Evolutionary conservation across 2,888 invertebrate species (phyloP), one percentile per base, ranked within the genome.

Genomic region (Danaus chrysippus): DNA sequence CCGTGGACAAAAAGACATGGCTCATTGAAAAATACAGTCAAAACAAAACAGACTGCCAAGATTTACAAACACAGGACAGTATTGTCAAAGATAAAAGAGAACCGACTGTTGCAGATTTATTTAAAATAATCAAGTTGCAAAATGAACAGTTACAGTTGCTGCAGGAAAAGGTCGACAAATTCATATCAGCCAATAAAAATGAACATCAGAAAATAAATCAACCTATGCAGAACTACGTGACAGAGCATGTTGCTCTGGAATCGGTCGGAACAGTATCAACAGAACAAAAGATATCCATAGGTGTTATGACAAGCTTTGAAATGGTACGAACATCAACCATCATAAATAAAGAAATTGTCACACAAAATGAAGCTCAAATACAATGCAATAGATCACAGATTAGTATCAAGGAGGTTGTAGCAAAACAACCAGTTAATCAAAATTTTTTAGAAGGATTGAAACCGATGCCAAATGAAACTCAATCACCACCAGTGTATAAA

Each of bases 231-330:
- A 83, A 81, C 55, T 80, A 73, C 68, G 74, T 79, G 13, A 76
- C 79, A 1, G 82, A 86, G 64, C 82, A 84, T 66, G 78, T 84
- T 6, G 74, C 82, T 54, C 67, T 88, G 68, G 75, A 81, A 77
- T 73, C 78, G 71, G 78, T 71, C 78, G 80, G 83, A 78, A 81
- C 79, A 71, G 78, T 71, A 78, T 79, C 83, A 78, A 81, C 79
- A 64, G 84, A 80, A 66, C 81, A 79, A 62, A 94, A 92, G 81
- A 92, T 94, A 73, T 94, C 94, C 0, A 93, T 94, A 59, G 94
- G 94, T 62, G 93, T 94, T 1, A 94, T 94, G 93, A 94, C 94
- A 1, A 94, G 94, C 78, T 94, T 94, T 79, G 94, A 94, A 83
- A 92, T 94, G 75, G 86, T 91, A 0, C 74, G 84, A 54, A 91